phyloP scores from a whole-genome alignment of 2,888 invertebrate species.

The Acanthosoma haemorrhoidale region DNA sequence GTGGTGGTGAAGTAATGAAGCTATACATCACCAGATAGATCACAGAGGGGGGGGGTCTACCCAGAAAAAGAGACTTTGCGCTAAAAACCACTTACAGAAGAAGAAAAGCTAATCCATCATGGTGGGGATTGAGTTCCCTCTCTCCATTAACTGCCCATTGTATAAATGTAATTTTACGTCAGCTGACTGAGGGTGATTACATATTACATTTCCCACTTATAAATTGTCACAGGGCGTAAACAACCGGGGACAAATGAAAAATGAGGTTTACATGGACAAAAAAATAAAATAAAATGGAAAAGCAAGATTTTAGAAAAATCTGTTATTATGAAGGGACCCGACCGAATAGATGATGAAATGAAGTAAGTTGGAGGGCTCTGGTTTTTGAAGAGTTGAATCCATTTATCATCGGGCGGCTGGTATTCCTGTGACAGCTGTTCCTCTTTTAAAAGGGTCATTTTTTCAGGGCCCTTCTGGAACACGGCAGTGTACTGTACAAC shows the following conservation, averaged over 20 bases:
- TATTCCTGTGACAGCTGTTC: background rate
- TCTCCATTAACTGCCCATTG: too few species aligned
- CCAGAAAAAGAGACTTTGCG: background rate
- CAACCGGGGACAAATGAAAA: too few species aligned
- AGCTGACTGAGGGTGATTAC: too few species aligned
- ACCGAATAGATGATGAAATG: background rate
- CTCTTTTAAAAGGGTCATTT: background rate
- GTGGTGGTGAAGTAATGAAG: background rate
- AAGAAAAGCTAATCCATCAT: background rate
- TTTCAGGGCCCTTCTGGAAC: too few species aligned
- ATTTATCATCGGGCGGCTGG: background rate
- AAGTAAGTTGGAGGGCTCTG: background rate
- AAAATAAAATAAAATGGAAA: background rate
- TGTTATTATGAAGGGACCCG: background rate
- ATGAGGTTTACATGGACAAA: background rate
- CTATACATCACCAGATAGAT: background rate
- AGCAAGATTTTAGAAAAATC: background rate
- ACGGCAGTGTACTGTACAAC: too few species aligned
- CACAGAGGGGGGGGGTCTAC: too few species aligned
- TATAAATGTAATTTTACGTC: background rate
- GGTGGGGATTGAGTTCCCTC: background rate
- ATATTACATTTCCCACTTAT: too few species aligned
- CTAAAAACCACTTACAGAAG: background rate
- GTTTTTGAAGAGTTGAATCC: background rate
- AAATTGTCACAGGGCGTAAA: too few species aligned